phyloP scores from a whole-genome alignment of 2,113 vertebrate species.

The Silurus meridionalis region DNA sequence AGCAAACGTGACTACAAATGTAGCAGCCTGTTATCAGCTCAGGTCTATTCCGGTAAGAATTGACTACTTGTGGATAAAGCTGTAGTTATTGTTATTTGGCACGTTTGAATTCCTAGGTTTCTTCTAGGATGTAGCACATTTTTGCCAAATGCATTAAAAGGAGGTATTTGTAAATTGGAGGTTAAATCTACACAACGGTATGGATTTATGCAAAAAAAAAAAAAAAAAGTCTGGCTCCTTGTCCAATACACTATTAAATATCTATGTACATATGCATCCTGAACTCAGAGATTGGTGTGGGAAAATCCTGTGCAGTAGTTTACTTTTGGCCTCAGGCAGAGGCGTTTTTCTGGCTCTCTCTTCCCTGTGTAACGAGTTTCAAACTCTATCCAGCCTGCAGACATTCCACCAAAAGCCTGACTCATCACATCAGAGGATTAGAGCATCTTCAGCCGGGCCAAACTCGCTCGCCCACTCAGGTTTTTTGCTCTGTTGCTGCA shows the following conservation, averaged over 20 bases:
- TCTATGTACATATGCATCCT: background rate
- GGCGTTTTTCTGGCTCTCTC: background rate
- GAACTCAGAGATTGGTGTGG: background rate
- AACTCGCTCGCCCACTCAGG: constrained; percentile 11
- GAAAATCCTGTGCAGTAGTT: background rate
- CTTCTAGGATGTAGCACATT: background rate
- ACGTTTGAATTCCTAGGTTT: background rate
- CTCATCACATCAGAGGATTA: constrained; percentile 25
- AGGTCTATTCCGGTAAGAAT: background rate
- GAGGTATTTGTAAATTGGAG: no score
- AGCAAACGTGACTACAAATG: background rate
- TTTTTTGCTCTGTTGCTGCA: background rate
- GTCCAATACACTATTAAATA: no score
- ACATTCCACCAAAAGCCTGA: constrained; percentile 19
- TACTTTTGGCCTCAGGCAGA: constrained; percentile 6
- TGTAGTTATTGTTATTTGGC: background rate
- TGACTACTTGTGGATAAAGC: background rate
- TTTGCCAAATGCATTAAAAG: background rate
- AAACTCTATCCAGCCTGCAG: background rate
- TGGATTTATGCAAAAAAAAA: background rate
- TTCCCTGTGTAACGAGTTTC: background rate
- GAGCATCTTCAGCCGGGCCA: constrained; percentile 29
- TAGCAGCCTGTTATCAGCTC: background rate
- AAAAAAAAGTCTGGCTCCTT: no score
- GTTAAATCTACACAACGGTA: background rate